Conservation (phyloP, 2,888 invertebrate genomes). For the Drosophila siamana region DNA sequence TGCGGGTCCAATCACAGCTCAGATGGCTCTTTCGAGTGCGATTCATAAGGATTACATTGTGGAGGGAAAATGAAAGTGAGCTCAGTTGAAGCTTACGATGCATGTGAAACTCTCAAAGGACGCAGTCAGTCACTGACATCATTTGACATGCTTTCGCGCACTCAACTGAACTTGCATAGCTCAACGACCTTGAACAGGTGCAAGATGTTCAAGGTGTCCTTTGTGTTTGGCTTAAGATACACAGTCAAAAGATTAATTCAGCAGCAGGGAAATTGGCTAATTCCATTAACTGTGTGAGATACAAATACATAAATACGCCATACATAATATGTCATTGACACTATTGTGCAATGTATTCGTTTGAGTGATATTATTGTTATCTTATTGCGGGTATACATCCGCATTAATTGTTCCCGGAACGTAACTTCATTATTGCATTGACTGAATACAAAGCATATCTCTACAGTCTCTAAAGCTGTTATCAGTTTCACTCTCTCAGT, state of each 20-base stretch:
- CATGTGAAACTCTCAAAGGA: background rate
- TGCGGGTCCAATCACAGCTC: conserved; percentile 34
- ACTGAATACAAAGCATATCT: conserved; percentile 11
- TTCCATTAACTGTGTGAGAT: conserved; percentile 40
- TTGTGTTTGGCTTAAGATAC: background rate
- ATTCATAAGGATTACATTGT: conserved; percentile 25
- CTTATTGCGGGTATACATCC: conserved; percentile 33
- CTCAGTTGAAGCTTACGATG: background rate
- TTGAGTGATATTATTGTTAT: conserved; percentile 28
- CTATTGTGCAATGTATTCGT: conserved; percentile 7
- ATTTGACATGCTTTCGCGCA: background rate
- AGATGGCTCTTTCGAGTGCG: conserved; percentile 37
- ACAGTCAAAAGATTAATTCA: background rate
- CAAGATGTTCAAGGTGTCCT: conserved; percentile 19
- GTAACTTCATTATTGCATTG: conserved; percentile 50
- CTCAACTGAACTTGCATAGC: conserved; percentile 19
- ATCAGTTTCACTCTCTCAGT: conserved; percentile 33
- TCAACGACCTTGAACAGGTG: conserved; percentile 62
- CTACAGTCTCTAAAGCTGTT: conserved; percentile 33
- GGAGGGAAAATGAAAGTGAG: conserved; percentile 2
- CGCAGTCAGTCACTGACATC: background rate
- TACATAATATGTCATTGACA: background rate
- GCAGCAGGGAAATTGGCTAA: conserved; percentile 8
- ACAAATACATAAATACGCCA: background rate
- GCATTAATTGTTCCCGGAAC: conserved; percentile 57